Base-by-base conservation (phyloP, 2,113 vertebrate species). In the Dicaeum eximium region DNA sequence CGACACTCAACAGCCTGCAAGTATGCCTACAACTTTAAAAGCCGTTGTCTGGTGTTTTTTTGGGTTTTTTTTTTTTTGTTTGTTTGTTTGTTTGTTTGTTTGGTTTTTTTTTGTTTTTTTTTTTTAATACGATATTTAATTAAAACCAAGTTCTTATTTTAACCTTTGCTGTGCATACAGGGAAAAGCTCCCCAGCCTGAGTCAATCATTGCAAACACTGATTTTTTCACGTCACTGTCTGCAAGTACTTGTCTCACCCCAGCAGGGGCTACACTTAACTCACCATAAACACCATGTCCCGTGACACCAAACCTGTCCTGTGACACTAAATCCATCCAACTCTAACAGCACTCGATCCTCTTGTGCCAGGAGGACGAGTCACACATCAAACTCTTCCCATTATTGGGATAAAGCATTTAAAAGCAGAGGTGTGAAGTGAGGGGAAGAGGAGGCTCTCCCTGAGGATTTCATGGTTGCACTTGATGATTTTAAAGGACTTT, bases 251-350 rank as follows among this genome's bases (percentile, higher is more conserved):
- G 10, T 7, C 25, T 48, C 53, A 47, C 21, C 38, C 69, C 35
- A 33, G 57, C 57, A 42, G 33, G 78, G 33, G 38, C n/a, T 42
- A 0, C 6, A 57, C 9, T 7, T 7, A 53, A 53, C 62, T 53
- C 13, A 2, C 37, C 0, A 16, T 1, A 21, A 62, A 33, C 48
- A 75, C 56, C 30, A 20, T 0, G 31, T 30, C 88, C 48, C 5
- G 13, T 10, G 86, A 70, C 89, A 42, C 74, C 79, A 22, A 15
- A 58, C 11, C 66, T 11, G 4, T 2, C 81, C 47, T 6, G 11
- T 10, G 77, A 51, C 88, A 19, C 78, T 73, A 30, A 27, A 60
- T 16, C 42, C 27, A 15, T 3, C 57, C 87, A 23, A 1, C 50
- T 19, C 64, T 4, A 19, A 20, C 33, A 38, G n/a, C 23, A 11